Conservation (phyloP, 2,113 vertebrate species). For the Neopipo cinnamomea region DNA sequence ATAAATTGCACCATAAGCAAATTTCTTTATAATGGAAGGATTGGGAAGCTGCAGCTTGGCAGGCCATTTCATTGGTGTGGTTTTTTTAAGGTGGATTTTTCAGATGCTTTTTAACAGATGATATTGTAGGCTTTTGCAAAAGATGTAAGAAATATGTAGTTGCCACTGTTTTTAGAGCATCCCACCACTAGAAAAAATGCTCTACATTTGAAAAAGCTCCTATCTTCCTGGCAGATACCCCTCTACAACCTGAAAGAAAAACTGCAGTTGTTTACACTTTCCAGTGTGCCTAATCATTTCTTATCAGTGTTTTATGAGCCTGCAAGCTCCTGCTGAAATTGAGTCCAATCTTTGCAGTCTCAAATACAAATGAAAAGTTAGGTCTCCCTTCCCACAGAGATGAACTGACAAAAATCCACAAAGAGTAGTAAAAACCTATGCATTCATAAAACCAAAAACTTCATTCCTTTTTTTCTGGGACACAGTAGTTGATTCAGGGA, state of each 20-base stretch:
- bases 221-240: neutral
- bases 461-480: neutral
- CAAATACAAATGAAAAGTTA: neutral
- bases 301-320: accelerated
- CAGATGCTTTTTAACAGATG: slow-evolving; percentile 4
- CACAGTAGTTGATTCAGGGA: neutral
- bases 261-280: neutral
- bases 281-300: neutral
- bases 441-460: neutral
- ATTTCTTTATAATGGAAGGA: slow-evolving; percentile 66
- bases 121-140: neutral
- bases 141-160: neutral
- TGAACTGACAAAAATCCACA: neutral
- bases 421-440: neutral
- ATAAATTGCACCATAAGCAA: slow-evolving; percentile 44
- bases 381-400: neutral
- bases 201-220: neutral
- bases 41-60: slow-evolving; percentile 56
- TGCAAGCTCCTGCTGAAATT: neutral
- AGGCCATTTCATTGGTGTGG: slow-evolving; percentile 2
- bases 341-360: neutral
- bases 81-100: slow-evolving; percentile 66
- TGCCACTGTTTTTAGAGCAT: neutral
- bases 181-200: neutral
- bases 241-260: neutral